These are phyloP conservation scores for Bolborhynchus lineola DNA, from an alignment of 2,113 vertebrate species.

Conservation along the genomic window DNA sequence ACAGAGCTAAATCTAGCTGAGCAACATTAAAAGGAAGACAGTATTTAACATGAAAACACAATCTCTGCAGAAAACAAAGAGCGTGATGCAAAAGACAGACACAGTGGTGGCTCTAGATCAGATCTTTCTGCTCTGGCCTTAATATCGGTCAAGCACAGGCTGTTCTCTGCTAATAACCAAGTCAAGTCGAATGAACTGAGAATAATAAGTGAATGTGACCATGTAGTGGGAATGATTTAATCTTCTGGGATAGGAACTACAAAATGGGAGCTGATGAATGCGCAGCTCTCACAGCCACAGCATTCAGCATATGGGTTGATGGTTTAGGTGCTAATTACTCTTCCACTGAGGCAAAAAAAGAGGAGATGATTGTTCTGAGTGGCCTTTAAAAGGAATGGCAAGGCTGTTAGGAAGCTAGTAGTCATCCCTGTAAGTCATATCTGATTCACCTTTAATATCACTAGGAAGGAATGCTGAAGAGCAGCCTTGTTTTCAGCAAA, in stretches of 20 bases:
- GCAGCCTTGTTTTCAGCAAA: not conserved
- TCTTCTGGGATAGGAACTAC: not conserved
- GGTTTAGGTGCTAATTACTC: not conserved
- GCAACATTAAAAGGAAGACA: not conserved
- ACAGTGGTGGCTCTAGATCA: not conserved
- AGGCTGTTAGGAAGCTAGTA: slow-evolving; percentile 15
- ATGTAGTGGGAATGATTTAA: not conserved
- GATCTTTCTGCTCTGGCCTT: not conserved
- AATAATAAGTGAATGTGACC: not conserved
- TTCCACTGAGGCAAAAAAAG: not conserved
- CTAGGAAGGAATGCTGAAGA: slow-evolving; percentile 33
- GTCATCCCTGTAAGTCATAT: not conserved
- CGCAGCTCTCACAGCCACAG: fast-evolving
- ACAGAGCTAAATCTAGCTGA: not conserved
- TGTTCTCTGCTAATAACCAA: not conserved
- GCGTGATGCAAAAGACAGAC: not conserved
- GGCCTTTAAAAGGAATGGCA: slow-evolving; percentile 16
- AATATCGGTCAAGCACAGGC: not conserved
- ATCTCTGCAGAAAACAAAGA: not conserved
- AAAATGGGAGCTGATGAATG: not conserved
- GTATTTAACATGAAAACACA: not conserved
- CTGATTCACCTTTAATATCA: slow-evolving; percentile 32
- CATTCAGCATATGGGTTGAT: not conserved
- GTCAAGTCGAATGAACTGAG: not conserved
- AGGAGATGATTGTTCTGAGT: not conserved